A percentile compares a stretch with the other conserved stretches of the same genome.
phyloP scores from a whole-genome alignment of 2,113 vertebrate species.

The Ranitomeya variabilis region DNA sequence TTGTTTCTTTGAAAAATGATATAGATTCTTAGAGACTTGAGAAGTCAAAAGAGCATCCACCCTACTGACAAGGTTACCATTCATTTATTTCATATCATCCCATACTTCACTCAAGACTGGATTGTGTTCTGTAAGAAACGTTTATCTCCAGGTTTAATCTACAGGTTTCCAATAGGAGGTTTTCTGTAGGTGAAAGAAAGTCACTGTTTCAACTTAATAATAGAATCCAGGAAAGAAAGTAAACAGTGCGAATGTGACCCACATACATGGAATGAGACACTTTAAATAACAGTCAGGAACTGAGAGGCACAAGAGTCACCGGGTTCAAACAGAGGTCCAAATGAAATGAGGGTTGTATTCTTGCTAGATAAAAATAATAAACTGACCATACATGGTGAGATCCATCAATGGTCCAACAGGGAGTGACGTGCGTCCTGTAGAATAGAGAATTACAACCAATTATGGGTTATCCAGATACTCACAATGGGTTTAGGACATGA shows the following conservation, averaged over 20 bases:
- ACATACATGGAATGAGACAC: neutral
- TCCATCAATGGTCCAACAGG: neutral
- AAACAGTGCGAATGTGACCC: neutral
- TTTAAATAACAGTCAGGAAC: neutral
- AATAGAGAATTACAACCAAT: too few relatives aligned
- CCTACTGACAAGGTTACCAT: constrained; percentile 35
- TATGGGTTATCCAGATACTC: too few relatives aligned
- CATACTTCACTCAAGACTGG: neutral
- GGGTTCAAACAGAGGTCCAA: neutral
- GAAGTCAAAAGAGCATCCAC: constrained; percentile 9
- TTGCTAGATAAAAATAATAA: neutral
- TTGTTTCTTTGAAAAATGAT: constrained; percentile 11
- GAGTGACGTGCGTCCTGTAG: too few relatives aligned
- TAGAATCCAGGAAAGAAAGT: neutral
- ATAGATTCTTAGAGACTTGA: constrained; percentile 22
- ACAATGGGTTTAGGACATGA: too few relatives aligned
- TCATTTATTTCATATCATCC: constrained; percentile 15
- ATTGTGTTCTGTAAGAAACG: constrained; percentile 6
- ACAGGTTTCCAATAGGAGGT: constrained; percentile 1
- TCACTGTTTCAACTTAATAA: constrained; percentile 1
- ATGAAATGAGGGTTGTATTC: neutral
- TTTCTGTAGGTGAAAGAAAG: constrained; percentile 1
- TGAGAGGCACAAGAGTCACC: neutral
- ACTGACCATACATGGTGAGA: neutral
- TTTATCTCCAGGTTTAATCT: neutral